phyloP scores from a whole-genome alignment of 2,888 invertebrate species.

The Argyresthia goedartella region DNA sequence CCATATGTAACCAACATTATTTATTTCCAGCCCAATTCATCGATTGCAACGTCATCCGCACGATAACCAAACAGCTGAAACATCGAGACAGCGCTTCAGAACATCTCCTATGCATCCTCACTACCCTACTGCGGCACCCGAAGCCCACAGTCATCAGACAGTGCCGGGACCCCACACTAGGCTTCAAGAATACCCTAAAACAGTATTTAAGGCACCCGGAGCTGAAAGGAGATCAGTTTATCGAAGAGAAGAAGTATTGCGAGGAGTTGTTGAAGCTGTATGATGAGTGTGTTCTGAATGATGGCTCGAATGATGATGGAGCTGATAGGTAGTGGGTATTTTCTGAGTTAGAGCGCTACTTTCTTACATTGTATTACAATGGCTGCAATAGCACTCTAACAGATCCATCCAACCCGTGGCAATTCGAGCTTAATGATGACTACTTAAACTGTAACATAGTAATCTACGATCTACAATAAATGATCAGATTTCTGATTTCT shows the following conservation, averaged over 20 bases:
- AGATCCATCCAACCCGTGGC: no score
- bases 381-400: no score
- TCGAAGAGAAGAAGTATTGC: constrained; percentile 42
- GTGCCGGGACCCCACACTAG: constrained; percentile 25
- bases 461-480: no score
- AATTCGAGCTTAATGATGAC: no score
- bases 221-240: constrained; percentile 26
- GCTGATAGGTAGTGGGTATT: constrained; percentile 49
- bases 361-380: no score
- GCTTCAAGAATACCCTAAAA: constrained; percentile 25
- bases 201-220: constrained; percentile 29
- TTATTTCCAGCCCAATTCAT: constrained; percentile 12
- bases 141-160: constrained; percentile 26
- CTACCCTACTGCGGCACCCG: constrained; percentile 22
- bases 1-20: background rate
- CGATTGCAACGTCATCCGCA: constrained; percentile 27
- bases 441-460: no score
- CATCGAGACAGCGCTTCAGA: constrained; percentile 32
- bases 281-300: no score
- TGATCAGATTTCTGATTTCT: no score
- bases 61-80: constrained; percentile 28
- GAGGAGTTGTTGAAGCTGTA: constrained; percentile 13
- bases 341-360: no score
- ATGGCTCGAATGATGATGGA: constrained; percentile 20
- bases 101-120: constrained; percentile 37